Base-by-base conservation (phyloP, 2,888 invertebrate species). In the Brachyopa scutellaris region DNA sequence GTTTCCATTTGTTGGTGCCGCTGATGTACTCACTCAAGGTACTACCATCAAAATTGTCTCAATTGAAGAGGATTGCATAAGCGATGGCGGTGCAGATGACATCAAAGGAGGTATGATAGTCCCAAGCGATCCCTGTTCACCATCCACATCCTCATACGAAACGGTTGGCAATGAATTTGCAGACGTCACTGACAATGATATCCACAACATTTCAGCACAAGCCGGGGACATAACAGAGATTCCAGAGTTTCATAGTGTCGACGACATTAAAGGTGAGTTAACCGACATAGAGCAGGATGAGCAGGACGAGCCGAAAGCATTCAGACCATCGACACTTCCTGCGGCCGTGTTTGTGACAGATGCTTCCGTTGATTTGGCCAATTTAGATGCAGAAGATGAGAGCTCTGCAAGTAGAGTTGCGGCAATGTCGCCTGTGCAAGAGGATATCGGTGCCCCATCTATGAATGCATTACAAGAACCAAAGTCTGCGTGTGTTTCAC, bases 401-500 rank as follows among this genome's bases (percentile, higher is more conserved):
- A 74, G 92, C 84, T 45, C 51, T 86, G 92, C 89, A 84, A 91
- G 88, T 1, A 91, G 90, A 86, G 91, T 91, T 17, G 89, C 89
- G n/a, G 90, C 91, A 0, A 89, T 94, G 84, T 92, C 93, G 6
- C 92, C 93, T 1, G 92, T 94, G 0, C 91, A 92, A 3, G 94
- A 95, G 84, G 94, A 94, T 86, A 0, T 87, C 86, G 55, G 86
- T 86, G 51, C 86, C 1, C 47, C 88, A 26, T 87, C 88, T 0
- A 83, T 90, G 74, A 88, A 90, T 85, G 88, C 88, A 5, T 85
- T 91, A 19, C 89, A 88, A 45, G 89, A 91, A 74, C 90, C 90
- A 1, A 90, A 94, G 40, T 94, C 94, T 0, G 93, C 93, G 31
- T 96, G 97, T 86, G 95, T 95, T 3, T 97, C 97, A 0, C 97